A percentile compares a stretch with the other conserved stretches of the same genome.
Evolutionary conservation across 1,140 invertebrate genomes (phyloP).

Genomic region (Macrosteles quadrilineatus): DNA sequence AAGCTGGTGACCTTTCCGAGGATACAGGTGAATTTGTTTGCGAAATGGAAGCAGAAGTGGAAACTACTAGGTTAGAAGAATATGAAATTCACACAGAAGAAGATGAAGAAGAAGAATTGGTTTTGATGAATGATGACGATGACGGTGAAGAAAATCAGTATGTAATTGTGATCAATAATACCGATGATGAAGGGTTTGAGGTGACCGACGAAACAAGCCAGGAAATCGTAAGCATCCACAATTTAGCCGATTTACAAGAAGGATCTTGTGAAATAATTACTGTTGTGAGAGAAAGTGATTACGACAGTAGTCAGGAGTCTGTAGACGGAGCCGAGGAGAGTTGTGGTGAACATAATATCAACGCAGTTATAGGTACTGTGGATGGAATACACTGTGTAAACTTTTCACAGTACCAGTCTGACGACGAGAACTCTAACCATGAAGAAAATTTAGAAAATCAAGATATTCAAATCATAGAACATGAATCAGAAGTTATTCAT

Average conservation of each 20-base stretch:
- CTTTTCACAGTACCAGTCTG: conserved; percentile 24
- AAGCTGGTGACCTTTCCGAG: conserved; percentile 6
- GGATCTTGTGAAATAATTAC: conserved; percentile 33
- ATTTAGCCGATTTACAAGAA: conserved; percentile 8
- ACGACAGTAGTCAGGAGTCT: conserved; percentile 33
- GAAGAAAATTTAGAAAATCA: background rate
- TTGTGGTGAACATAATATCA: conserved; percentile 24
- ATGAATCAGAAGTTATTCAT: too few relatives aligned
- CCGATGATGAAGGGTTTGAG: conserved; percentile 1
- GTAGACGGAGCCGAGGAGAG: background rate
- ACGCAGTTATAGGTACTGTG: conserved; percentile 29
- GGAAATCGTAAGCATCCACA: background rate
- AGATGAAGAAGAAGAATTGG: background rate
- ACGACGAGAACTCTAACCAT: conserved; percentile 14
- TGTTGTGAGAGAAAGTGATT: conserved; percentile 30
- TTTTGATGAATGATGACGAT: conserved; percentile 4
- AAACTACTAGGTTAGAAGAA: conserved; percentile 1
- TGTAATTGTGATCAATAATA: conserved; percentile 11
- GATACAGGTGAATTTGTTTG: conserved; percentile 22
- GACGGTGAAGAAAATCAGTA: conserved; percentile 24
- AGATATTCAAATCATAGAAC: too few relatives aligned
- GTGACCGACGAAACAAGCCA: background rate
- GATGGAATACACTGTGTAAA: conserved; percentile 22
- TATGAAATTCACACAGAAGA: conserved; percentile 19
- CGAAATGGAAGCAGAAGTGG: conserved; percentile 17